These are phyloP conservation scores for Myiotriccus ornatus DNA, from an alignment of 2,797 vertebrate species.

Conservation along the genomic window DNA sequence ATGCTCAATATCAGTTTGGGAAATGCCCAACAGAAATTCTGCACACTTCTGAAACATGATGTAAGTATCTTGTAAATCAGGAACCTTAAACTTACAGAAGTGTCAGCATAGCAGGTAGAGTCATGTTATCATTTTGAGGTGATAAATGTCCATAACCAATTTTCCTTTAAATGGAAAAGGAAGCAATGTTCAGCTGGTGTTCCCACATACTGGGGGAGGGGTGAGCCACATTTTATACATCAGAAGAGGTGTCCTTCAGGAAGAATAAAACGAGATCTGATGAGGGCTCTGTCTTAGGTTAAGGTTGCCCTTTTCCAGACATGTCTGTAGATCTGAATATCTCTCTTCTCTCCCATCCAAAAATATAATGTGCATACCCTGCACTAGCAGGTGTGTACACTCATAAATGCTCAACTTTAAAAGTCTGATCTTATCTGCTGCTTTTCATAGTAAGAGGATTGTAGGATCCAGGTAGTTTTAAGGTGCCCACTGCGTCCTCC, in stretches of 20 bases:
- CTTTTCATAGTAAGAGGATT: not conserved
- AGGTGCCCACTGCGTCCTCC: not conserved
- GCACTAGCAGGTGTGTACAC: accelerated
- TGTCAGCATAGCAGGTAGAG: not conserved
- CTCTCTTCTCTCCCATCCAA: not conserved
- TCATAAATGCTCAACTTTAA: accelerated
- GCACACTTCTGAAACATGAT: accelerated
- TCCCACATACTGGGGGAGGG: not conserved
- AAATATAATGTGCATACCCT: not conserved
- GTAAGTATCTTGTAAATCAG: not conserved
- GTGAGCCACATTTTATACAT: not conserved
- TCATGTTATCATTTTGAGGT: not conserved
- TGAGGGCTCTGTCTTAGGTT: not conserved
- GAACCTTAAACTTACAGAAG: not conserved
- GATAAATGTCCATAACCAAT: not conserved
- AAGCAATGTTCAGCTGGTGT: not conserved
- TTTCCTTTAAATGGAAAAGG: not conserved
- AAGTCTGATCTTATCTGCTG: not conserved
- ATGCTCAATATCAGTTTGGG: not conserved
- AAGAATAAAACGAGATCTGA: not conserved
- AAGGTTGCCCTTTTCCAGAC: not conserved
- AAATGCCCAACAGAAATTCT: not conserved
- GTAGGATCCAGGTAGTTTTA: not conserved
- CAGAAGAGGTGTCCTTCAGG: not conserved
- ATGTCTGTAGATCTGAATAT: not conserved